Evolutionary conservation across 2,888 invertebrate genomes (phyloP).

Genomic region (Nipponacmea schrenckii): DNA sequence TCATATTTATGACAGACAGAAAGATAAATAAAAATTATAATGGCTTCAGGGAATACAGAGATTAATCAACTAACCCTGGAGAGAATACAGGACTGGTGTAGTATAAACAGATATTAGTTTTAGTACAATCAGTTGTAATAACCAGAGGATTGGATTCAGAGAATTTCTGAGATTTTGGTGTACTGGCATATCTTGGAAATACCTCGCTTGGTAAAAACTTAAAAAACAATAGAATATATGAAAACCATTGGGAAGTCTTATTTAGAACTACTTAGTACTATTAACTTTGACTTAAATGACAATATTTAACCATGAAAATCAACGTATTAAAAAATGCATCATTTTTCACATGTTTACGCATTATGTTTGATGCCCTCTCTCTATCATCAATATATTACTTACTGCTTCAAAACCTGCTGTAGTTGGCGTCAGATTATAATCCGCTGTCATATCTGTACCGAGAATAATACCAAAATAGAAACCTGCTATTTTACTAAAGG

Average conservation of each 20-base stretch:
- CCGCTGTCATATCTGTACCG: conserved; percentile 11
- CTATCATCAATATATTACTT: neutral
- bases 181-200: neutral
- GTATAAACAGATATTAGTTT: conserved; percentile 33
- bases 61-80: neutral
- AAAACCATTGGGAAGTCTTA: too few relatives aligned
- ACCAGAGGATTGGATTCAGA: neutral
- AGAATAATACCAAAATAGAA: conserved; percentile 15
- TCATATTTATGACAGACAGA: too few relatives aligned
- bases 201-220: conserved; percentile 10
- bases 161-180: neutral
- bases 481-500: conserved; percentile 7
- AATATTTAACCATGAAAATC: too few relatives aligned
- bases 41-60: too few relatives aligned
- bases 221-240: neutral
- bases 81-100: conserved; percentile 27
- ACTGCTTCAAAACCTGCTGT: conserved; percentile 9
- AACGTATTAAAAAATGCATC: too few relatives aligned
- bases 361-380: too few relatives aligned
- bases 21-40: too few relatives aligned
- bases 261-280: too few relatives aligned
- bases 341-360: too few relatives aligned
- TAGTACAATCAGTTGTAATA: conserved; percentile 27
- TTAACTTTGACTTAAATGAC: too few relatives aligned
- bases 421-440: conserved; percentile 13